These are phyloP conservation scores for Latrodectus geometricus DNA, from an alignment of 1,140 invertebrate species.

Conservation along the genomic window DNA sequence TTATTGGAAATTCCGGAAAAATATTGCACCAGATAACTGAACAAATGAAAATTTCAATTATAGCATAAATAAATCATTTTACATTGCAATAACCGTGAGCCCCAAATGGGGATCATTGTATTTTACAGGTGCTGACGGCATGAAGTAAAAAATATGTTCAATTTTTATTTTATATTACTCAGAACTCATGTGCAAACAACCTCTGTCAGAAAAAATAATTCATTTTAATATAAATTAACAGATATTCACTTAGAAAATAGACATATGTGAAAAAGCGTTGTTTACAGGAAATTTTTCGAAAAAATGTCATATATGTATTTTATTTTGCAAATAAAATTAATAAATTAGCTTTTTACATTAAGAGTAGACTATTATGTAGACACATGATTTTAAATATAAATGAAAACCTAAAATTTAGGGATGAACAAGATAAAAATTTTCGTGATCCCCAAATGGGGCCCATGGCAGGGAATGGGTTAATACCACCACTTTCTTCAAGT, in stretches of 20 bases:
- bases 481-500: too few relatives aligned
- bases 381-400: too few relatives aligned
- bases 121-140: conserved; percentile 28
- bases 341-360: too few relatives aligned
- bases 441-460: conserved; percentile 39
- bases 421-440: conserved; percentile 43
- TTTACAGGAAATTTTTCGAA: conserved; percentile 40
- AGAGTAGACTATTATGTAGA: too few relatives aligned
- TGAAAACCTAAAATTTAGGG: conserved; percentile 42
- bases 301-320: conserved; percentile 39
- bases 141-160: too few relatives aligned
- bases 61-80: conserved; percentile 41
- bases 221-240: conserved; percentile 40
- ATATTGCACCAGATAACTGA: too few relatives aligned
- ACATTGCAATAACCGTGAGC: conserved; percentile 41
- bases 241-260: conserved; percentile 40
- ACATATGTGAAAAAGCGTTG: conserved; percentile 41
- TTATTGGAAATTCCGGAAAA: conserved; percentile 37
- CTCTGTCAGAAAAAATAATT: conserved; percentile 38
- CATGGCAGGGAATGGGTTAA: conserved; percentile 40
- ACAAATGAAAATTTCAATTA: conserved; percentile 41
- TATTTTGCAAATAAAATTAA: too few relatives aligned
- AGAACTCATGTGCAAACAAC: conserved; percentile 41
- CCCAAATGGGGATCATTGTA: conserved; percentile 41
- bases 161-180: conserved; percentile 43